Percentiles rank a stretch among this genome's conserved stretches.
These are phyloP conservation scores for Carcharodon carcharias DNA, from an alignment of 2,797 vertebrate species.

Conservation along the genomic window DNA sequence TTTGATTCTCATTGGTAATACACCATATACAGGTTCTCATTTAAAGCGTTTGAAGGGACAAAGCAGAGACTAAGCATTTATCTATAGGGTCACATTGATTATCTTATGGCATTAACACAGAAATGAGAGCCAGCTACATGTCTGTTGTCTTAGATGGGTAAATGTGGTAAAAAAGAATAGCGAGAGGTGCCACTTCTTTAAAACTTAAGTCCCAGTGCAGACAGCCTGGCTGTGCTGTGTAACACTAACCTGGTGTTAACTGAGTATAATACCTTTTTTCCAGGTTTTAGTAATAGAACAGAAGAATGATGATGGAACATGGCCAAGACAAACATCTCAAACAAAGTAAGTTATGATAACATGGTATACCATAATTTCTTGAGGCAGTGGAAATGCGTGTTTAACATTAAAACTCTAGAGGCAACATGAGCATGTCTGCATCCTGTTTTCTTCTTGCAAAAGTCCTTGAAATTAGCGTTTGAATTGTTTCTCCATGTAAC, in stretches of 20 bases:
- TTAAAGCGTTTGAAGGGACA: neutral
- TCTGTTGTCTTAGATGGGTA: neutral
- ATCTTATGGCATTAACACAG: neutral
- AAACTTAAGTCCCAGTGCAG: neutral
- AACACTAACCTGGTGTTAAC: neutral
- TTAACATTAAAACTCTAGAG: neutral
- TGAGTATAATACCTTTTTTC: neutral
- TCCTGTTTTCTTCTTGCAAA: neutral
- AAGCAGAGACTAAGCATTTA: neutral
- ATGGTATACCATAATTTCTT: neutral
- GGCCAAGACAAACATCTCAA: conserved; percentile 82
- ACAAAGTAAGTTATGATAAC: conserved; percentile 66
- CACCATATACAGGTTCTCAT: neutral
- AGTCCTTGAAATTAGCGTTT: neutral
- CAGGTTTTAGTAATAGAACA: conserved; percentile 92
- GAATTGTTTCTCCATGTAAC: neutral
- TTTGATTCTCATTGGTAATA: neutral
- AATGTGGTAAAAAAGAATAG: neutral
- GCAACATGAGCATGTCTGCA: neutral
- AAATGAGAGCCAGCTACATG: neutral
- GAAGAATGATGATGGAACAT: conserved; percentile 89
- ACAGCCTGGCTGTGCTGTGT: neutral
- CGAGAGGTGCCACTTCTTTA: neutral
- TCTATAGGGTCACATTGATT: neutral
- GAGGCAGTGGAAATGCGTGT: neutral